A percentile compares a stretch with the other conserved stretches of the same genome.
Conservation (phyloP, 2,888 invertebrate genomes). For the Hirtodrosophila alboralis region DNA sequence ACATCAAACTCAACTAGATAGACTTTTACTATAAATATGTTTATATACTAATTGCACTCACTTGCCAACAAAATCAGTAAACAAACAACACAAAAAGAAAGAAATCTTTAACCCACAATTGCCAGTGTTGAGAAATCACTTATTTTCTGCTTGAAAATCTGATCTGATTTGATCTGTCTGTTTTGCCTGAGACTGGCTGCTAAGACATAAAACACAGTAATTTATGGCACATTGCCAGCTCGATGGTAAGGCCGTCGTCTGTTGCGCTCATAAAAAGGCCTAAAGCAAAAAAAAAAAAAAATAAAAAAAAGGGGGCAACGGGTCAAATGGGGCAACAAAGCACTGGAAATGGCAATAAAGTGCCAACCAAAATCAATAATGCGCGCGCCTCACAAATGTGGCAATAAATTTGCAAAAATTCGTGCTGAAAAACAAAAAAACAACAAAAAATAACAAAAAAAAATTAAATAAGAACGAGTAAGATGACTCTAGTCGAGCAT, state of each 20-base stretch:
- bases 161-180: constrained; percentile 62
- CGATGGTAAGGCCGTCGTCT: constrained; percentile 50
- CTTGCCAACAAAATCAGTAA: not conserved
- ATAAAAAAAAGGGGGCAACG: constrained; percentile 27
- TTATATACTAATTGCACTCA: not conserved
- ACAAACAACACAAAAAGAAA: not conserved
- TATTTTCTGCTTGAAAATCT: constrained; percentile 40
- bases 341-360: constrained; percentile 56
- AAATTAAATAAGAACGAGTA: not conserved
- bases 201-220: constrained; percentile 69
- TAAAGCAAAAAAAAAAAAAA: no score
- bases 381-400: constrained; percentile 57
- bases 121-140: constrained; percentile 50
- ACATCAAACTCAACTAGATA: no score
- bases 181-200: constrained; percentile 54
- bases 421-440: constrained; percentile 30
- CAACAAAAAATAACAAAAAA: not conserved
- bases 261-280: constrained; percentile 63
- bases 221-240: constrained; percentile 74
- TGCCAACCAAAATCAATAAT: constrained; percentile 58
- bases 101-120: not conserved
- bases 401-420: constrained; percentile 60
- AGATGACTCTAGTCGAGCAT: no score
- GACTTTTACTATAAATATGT: no score
- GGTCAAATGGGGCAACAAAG: constrained; percentile 35